phyloP scores from a whole-genome alignment of 2,797 vertebrate genomes.

The Okamejei kenojei region DNA sequence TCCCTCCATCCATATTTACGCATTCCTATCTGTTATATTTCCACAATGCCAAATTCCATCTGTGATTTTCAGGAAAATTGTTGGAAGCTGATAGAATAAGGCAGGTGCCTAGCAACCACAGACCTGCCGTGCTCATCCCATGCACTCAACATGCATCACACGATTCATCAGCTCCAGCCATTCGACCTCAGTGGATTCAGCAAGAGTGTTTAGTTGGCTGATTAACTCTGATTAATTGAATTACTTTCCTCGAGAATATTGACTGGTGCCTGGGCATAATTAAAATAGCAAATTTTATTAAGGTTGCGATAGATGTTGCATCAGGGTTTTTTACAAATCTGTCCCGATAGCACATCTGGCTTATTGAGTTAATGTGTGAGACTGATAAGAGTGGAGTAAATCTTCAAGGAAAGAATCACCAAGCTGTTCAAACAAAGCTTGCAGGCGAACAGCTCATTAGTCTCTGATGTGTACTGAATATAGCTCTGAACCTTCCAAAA shows the following conservation, averaged over 20 bases:
- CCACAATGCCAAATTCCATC: not conserved
- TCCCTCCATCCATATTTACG: not conserved
- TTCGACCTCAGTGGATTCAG: not conserved
- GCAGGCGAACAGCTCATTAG: not conserved
- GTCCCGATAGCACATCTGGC: not conserved
- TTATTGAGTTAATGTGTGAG: not conserved
- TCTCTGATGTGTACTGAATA: not conserved
- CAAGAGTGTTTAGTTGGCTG: not conserved
- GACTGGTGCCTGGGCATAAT: not conserved
- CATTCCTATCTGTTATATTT: too few relatives aligned
- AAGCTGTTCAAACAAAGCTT: not conserved
- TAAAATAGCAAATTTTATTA: not conserved
- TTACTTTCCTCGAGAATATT: not conserved
- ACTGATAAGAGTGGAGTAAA: not conserved
- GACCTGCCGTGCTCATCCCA: not conserved
- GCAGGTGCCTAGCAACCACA: not conserved
- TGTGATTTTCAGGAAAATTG: not conserved
- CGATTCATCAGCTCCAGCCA: not conserved
- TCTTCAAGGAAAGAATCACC: not conserved
- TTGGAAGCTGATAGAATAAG: not conserved
- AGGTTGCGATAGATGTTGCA: not conserved
- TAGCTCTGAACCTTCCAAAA: not conserved
- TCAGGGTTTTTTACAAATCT: not conserved
- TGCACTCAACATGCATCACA: not conserved
- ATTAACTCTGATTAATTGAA: constrained; percentile 24